Evolutionary conservation across 1,140 invertebrate genomes (phyloP).

Genomic region (Oryctes rhinoceros): DNA sequence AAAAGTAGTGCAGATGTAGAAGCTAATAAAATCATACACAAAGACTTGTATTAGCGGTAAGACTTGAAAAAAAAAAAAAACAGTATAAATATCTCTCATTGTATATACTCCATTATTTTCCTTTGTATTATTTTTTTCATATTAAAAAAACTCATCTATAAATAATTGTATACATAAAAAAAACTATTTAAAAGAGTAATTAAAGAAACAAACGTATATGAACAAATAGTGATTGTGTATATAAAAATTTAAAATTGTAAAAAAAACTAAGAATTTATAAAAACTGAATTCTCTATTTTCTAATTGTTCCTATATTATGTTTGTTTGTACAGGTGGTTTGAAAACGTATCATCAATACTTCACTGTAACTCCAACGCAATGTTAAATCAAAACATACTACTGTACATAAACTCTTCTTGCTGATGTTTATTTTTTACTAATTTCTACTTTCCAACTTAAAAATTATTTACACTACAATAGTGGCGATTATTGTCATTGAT

Average conservation of each 20-base stretch:
- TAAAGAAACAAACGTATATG: constrained; percentile 32
- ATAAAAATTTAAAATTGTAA: background rate
- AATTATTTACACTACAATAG: too few species aligned
- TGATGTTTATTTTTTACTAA: too few species aligned
- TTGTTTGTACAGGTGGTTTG: background rate
- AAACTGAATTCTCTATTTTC: constrained; percentile 35
- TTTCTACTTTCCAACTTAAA: too few species aligned
- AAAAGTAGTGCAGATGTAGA: background rate
- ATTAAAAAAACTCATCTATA: constrained; percentile 27
- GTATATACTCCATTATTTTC: constrained; percentile 37
- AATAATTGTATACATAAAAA: constrained; percentile 10
- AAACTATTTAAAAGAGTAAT: constrained; percentile 8
- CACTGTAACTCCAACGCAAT: background rate
- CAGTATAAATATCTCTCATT: constrained; percentile 17
- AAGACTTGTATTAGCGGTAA: constrained; percentile 39
- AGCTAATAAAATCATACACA: constrained; percentile 33
- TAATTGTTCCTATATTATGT: constrained; percentile 38
- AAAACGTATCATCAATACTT: background rate
- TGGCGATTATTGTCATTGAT: too few species aligned
- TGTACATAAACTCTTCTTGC: too few species aligned
- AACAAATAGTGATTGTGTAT: constrained; percentile 39
- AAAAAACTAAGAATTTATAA: constrained; percentile 34
- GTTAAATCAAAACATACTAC: background rate
- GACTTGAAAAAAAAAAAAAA: background rate
- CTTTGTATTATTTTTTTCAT: constrained; percentile 30